Percentiles rank a stretch among this genome's conserved stretches.
phyloP scores from a whole-genome alignment of 1,140 invertebrate species.

The Parapsyche elsis region DNA sequence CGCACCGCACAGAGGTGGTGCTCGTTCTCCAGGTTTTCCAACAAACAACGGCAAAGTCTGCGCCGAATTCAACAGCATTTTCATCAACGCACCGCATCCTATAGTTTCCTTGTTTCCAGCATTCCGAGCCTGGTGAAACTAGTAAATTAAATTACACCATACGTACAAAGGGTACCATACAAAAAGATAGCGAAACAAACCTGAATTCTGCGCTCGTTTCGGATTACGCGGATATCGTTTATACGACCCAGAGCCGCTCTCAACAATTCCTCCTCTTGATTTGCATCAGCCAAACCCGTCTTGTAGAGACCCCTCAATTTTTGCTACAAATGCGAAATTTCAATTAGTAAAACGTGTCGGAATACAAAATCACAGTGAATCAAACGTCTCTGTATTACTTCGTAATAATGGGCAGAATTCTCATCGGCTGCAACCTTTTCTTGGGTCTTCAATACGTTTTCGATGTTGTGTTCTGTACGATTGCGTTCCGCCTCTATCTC shows the following conservation, averaged over 20 bases:
- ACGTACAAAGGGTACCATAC: conserved; percentile 2
- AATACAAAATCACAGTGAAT: not conserved
- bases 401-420: conserved; percentile 71
- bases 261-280: conserved; percentile 86
- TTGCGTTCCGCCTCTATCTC: conserved; percentile 84
- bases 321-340: conserved; percentile 65
- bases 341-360: conserved; percentile 39
- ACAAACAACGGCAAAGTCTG: conserved; percentile 94
- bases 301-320: conserved; percentile 87
- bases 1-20: conserved; percentile 92
- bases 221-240: conserved; percentile 88
- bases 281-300: conserved; percentile 81
- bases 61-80: conserved; percentile 92
- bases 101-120: conserved; percentile 92
- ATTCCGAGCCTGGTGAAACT: conserved; percentile 71
- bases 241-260: conserved; percentile 87
- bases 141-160: not conserved
- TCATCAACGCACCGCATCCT: conserved; percentile 92
- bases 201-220: conserved; percentile 88
- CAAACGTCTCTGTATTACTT: conserved; percentile 57
- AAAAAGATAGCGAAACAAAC: too few relatives aligned
- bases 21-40: conserved; percentile 85
- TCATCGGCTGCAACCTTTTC: conserved; percentile 79
- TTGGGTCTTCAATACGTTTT: conserved; percentile 82
- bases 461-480: conserved; percentile 82